A percentile compares a stretch with the other conserved stretches of the same genome.
These are phyloP conservation scores for Matsumyia berberina DNA, from an alignment of 2,888 invertebrate genomes.

Conservation along the genomic window DNA sequence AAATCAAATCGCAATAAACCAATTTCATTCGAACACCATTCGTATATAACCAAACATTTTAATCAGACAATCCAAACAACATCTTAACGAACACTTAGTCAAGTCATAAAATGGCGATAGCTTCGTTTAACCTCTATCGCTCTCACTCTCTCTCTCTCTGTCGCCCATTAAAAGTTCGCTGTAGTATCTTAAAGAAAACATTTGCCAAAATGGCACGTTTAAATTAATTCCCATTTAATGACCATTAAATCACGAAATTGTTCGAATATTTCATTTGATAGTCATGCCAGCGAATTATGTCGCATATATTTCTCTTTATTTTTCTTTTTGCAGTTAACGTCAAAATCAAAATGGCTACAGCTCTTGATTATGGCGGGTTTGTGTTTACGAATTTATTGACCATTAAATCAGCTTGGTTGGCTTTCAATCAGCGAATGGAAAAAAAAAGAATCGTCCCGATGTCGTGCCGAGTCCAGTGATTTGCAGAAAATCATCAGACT, in stretches of 20 bases:
- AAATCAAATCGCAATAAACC: too few species aligned
- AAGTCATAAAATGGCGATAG: too few species aligned
- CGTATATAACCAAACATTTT: too few species aligned
- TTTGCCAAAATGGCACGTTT: not conserved
- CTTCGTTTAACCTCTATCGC: too few species aligned
- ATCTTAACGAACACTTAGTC: too few species aligned
- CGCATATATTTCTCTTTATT: too few species aligned
- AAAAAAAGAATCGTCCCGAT: not conserved
- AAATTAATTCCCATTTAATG: conserved; percentile 2
- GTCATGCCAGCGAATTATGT: not conserved
- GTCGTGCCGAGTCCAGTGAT: conserved; percentile 1
- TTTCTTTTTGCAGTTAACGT: too few species aligned
- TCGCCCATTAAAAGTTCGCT: too few species aligned
- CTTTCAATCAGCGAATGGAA: conserved; percentile 3
- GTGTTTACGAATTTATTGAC: conserved; percentile 1
- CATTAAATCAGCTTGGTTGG: conserved; percentile 19
- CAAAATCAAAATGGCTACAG: not conserved
- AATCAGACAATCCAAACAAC: too few species aligned
- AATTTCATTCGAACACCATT: too few species aligned
- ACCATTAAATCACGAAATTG: conserved; percentile 4
- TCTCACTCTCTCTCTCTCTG: too few species aligned
- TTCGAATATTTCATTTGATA: not conserved
- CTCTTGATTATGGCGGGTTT: conserved; percentile 18
- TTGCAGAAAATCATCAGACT: conserved; percentile 1
- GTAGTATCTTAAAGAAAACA: too few species aligned